Base-by-base conservation (phyloP, 2,797 vertebrate species). In the Sebastes trivittatus region DNA sequence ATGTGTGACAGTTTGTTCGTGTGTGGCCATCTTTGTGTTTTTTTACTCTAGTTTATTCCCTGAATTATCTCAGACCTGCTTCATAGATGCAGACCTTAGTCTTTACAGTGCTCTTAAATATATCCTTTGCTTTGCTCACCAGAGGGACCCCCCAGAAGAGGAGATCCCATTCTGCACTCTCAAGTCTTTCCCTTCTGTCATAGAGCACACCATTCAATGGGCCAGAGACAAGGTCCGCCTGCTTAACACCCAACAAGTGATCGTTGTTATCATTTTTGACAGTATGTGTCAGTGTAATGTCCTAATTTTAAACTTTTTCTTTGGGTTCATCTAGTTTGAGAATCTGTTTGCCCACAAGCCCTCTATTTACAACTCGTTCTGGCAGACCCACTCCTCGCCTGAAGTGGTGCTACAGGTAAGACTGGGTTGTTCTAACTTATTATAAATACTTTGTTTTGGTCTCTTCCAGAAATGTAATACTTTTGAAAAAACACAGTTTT, bases 131-230 rank as follows among this genome's bases (percentile, higher is more conserved):
- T 71, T 66, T 83, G 7, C 23, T 83, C 58, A 9, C 11, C 84
- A 99, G 98, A 95, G 98, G 85, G 98, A 99, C 89, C 98, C 98
- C 65, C 98, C 98, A 18, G 98, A 99, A 86, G 98, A 99, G 89
- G 98, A 99, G 95, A 98, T 99, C 93, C 98, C 98, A 6, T 99
- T 99, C 95, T 99, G 98, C 93, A 99, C 98, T 64, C 95, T 99
- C 46, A 99, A 99, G 88, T 99, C 98, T 84, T 99, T 99, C 88
- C 98, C 98, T 85, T 98, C 98, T 67, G 96, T 98, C 80, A 98
- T 99, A 72, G 98, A 99, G 82, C 98, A 99, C 90, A 99, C 98
- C 1, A 99, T 99, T 93, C 98, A 99, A 38, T 99, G 98, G 98
- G 98, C 98, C 80, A 97, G 98, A 94, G 98, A 99, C 94, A 99